Evolutionary conservation across 2,888 invertebrate genomes (phyloP), one percentile per base, ranked within the genome.

Genomic region (Philhelius pedissequus): DNA sequence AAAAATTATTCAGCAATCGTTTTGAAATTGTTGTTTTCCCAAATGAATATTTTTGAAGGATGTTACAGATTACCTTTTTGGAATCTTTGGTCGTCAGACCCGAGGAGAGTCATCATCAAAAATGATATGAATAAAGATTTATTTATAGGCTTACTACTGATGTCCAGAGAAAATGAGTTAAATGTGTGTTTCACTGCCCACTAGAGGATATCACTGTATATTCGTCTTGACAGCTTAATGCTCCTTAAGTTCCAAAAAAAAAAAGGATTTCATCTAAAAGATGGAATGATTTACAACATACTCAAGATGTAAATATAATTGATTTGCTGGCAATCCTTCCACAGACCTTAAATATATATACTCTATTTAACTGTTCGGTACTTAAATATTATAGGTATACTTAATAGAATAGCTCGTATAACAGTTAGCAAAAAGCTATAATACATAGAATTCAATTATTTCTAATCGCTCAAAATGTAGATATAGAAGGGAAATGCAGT

Each of bases 1-100:
- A 60, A 25, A 60, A 60, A 25, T 38, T 60, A 40, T 60, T 60
- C 60, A 60, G 38, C 60, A 40, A 60, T 40, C 40, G 27, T 60
- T 60, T 25, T 60, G 9, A 25, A 25, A 40, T 25, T 60, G 38
- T 40, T 60, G 40, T 60, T 35, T 22, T 38, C 32, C 56, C 32
- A 35, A 20, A 35, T 35, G 56, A 56, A 35, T 56, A 20, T 35
- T 32, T 18, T 32, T 18, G 11, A 32, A 11, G 56, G 20, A 56
- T 54, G 35, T n/a, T n/a, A n/a, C 20, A 35, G 11, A 56, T 56
- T 35, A 32, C 32, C 32, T 56, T 32, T 56, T 56, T 20, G 20
- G 13, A 18, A 56, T 56, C 25, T n/a, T 50, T 13, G n/a, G 9
- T 4, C 25, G 25, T 25, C 25, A 30, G 11, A 54, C 54, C n/a